A percentile compares a stretch with the other conserved stretches of the same genome.
Conservation (phyloP, 2,888 invertebrate genomes). For the Blastobasis lacticolella region DNA sequence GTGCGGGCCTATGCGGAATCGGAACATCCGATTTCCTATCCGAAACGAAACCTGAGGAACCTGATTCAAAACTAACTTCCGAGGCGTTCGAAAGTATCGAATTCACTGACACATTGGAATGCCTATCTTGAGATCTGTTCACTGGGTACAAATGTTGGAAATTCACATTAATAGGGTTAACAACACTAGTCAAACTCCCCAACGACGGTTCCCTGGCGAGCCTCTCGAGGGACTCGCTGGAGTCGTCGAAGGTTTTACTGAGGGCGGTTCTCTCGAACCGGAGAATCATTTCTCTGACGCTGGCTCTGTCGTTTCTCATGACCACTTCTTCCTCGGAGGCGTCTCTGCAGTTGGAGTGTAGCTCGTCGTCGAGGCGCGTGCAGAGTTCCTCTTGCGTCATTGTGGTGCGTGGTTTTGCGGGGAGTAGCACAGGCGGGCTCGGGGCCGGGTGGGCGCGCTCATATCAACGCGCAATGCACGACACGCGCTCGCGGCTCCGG, state of each 20-base stretch:
- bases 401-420: constrained; percentile 34
- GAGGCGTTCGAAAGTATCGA: constrained; percentile 65
- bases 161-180: constrained; percentile 55
- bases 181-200: constrained; percentile 57
- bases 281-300: constrained; percentile 61
- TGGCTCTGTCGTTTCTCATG: constrained; percentile 48
- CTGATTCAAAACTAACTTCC: constrained; percentile 62
- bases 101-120: constrained; percentile 67
- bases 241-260: constrained; percentile 36
- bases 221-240: constrained; percentile 52
- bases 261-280: constrained; percentile 56
- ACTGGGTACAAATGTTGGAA: constrained; percentile 54
- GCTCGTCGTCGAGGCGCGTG: constrained; percentile 44
- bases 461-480: constrained; percentile 53
- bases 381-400: constrained; percentile 62
- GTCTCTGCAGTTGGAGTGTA: constrained; percentile 42
- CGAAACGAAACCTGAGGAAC: constrained; percentile 65
- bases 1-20: constrained; percentile 61
- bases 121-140: constrained; percentile 53
- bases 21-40: constrained; percentile 53
- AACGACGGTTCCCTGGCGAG: constrained; percentile 38
- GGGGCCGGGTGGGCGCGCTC: constrained; percentile 40
- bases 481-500: constrained; percentile 45
- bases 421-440: constrained; percentile 43
- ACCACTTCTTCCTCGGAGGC: constrained; percentile 52